Base-by-base conservation (phyloP, 1,140 invertebrate species). In the Meteorus sp. region DNA sequence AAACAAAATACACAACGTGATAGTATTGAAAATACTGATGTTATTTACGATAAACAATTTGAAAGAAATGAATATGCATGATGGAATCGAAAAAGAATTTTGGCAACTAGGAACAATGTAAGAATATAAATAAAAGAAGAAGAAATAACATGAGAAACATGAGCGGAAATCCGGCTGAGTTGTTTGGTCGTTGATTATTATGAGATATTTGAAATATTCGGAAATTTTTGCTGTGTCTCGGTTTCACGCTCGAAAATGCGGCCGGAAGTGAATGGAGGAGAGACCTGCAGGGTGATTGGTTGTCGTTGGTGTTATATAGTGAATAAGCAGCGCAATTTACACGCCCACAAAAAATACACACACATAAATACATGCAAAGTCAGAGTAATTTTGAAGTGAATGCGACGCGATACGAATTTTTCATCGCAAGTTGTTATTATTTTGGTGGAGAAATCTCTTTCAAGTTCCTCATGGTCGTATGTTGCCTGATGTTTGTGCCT, bases 381-480 rank as follows among this genome's bases (percentile, higher is more conserved):
- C n/a, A n/a, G n/a, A n/a, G n/a, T n/a, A n/a, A n/a, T n/a, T n/a
- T n/a, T n/a, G n/a, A n/a, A n/a, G n/a, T n/a, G n/a, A n/a, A n/a
- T n/a, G n/a, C n/a, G n/a, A n/a, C n/a, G n/a, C n/a, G n/a, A n/a
- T n/a, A n/a, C n/a, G n/a, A n/a, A n/a, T n/a, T n/a, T 51, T 35
- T 51, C 15, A 17, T 8, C 15, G 6, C 7, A 51, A 17, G 20
- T 29, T 51, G 7, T 19, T 20, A 35, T 51, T 19, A 29, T 29
- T 17, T 33, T 51, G 48, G 48, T 51, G 29, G 48, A 31, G 48
- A 51, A 51, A 51, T 51, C 48, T n/a, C n/a, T 51, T 35, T 7
- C 17, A 29, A 15, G 25, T 51, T 51, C 29, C 29, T 33, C 48
- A 33, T 51, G 25, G 25, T 6, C 27, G 27, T 19, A 17, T 51